These are phyloP conservation scores for Lophotriccus pileatus DNA, from an alignment of 2,797 vertebrate species.

Conservation along the genomic window DNA sequence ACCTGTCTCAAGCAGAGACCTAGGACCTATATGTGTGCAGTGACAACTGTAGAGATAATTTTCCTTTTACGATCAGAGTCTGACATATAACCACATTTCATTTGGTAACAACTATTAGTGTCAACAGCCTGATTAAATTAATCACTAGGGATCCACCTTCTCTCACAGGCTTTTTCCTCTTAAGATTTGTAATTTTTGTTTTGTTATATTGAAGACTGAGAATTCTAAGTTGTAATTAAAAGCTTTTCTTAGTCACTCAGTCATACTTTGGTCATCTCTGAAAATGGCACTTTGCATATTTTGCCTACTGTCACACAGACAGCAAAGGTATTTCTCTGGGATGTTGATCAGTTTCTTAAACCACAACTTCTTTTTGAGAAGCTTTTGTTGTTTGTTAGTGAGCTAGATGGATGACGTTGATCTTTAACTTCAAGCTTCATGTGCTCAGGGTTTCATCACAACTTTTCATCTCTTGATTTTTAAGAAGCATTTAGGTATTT, in stretches of 20 bases:
- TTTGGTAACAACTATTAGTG: not conserved
- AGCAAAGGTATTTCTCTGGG: not conserved
- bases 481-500: not conserved
- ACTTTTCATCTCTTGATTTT: not conserved
- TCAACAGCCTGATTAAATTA: not conserved
- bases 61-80: not conserved
- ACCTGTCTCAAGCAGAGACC: not conserved
- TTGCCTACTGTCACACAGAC: not conserved
- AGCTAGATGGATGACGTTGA: rapidly evolving
- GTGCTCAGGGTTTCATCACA: not conserved
- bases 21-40: not conserved
- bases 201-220: not conserved
- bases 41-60: not conserved
- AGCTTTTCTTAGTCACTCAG: not conserved
- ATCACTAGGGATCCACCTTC: not conserved
- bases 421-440: not conserved
- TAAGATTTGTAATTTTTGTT: not conserved
- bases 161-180: not conserved
- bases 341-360: not conserved
- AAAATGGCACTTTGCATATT: not conserved
- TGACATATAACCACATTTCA: not conserved
- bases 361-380: not conserved
- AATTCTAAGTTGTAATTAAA: not conserved
- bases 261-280: not conserved
- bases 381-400: not conserved